Conservation (phyloP, 2,113 vertebrate species). For the Macaca mulatta region DNA sequence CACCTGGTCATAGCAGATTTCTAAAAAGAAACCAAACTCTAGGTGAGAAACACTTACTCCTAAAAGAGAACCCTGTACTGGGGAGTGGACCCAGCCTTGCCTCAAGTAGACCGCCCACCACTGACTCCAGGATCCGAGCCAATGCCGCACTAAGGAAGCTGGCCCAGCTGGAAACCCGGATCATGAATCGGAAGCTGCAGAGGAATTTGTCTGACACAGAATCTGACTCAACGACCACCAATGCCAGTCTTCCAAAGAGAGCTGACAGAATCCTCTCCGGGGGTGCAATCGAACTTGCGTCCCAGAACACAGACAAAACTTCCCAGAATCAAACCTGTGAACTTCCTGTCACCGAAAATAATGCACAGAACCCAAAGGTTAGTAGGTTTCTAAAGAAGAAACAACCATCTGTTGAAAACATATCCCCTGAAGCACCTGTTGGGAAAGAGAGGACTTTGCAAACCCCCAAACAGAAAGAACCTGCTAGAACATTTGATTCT, state of each 20-base stretch:
- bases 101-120: rapidly evolving
- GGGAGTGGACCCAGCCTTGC: rapidly evolving
- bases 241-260: neutral
- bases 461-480: neutral
- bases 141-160: slow-evolving; percentile 80
- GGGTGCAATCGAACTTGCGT: rapidly evolving
- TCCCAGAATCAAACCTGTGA: neutral
- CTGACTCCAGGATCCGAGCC: neutral
- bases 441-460: neutral
- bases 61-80: rapidly evolving
- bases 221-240: neutral
- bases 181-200: slow-evolving; percentile 72
- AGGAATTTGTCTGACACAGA: neutral
- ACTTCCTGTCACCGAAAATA: slow-evolving; percentile 1
- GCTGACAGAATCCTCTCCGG: rapidly evolving
- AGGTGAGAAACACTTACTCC: neutral
- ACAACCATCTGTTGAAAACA: rapidly evolving
- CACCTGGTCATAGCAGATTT: slow-evolving; percentile 78
- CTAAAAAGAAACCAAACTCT: slow-evolving; percentile 79
- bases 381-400: slow-evolving; percentile 84
- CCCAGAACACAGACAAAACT: neutral
- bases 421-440: rapidly evolving
- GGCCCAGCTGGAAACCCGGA: slow-evolving; percentile 84
- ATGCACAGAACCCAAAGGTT: neutral
- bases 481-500: neutral